Conservation (phyloP, 2,888 invertebrate genomes). For the Drosophila falleni region DNA sequence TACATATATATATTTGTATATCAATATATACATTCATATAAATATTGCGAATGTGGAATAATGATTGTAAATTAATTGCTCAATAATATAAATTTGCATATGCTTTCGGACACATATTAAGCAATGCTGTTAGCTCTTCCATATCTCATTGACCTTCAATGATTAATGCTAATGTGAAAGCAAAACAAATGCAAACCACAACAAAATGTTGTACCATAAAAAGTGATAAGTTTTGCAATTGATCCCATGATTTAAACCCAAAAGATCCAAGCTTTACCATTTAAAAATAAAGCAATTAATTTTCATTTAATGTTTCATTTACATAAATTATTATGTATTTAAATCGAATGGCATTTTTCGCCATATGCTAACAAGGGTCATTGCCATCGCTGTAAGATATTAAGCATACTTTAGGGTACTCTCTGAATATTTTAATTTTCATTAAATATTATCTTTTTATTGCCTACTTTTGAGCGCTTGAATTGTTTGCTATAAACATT, state of each 20-base stretch:
- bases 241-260: not conserved
- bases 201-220: conserved; percentile 25
- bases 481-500: conserved; percentile 22
- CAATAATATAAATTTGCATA: conserved; percentile 54
- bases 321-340: conserved; percentile 30
- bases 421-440: conserved; percentile 5
- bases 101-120: conserved; percentile 30
- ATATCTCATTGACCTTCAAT: conserved; percentile 77
- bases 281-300: conserved; percentile 19
- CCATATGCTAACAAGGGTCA: conserved; percentile 22
- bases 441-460: conserved; percentile 13
- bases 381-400: not conserved
- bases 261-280: not conserved
- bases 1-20: not conserved
- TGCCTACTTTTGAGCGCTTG: conserved; percentile 16
- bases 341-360: conserved; percentile 19
- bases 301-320: conserved; percentile 25
- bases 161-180: conserved; percentile 59
- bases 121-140: conserved; percentile 47
- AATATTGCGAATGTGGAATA: conserved; percentile 6
- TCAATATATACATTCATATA: not conserved
- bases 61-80: conserved; percentile 39
- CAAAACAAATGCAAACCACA: conserved; percentile 45
- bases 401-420: conserved; percentile 30
- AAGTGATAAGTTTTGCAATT: conserved; percentile 26